A percentile compares a stretch with the other conserved stretches of the same genome.
Evolutionary conservation across 1,140 invertebrate genomes (phyloP).

Genomic region (Fopius arisanus): DNA sequence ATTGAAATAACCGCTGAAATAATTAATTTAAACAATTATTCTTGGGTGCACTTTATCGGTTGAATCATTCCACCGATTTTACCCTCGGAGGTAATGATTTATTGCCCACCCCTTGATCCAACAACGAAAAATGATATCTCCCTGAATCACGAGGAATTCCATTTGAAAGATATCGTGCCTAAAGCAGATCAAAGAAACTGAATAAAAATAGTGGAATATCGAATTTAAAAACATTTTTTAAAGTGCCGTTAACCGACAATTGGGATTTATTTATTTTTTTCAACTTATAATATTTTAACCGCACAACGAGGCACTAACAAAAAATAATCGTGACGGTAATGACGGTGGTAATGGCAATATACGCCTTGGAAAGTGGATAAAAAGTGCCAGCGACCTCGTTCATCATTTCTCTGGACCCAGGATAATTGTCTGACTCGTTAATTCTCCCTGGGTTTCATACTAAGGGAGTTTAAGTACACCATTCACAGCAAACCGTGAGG

Average conservation of each 20-base stretch:
- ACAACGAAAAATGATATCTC: neutral
- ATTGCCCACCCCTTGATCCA: neutral
- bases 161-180: neutral
- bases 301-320: neutral
- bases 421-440: conserved; percentile 12
- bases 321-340: conserved; percentile 12
- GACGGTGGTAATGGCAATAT: conserved; percentile 5
- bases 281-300: neutral
- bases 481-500: too few relatives aligned
- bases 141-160: neutral
- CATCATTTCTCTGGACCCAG: neutral
- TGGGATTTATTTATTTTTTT: neutral
- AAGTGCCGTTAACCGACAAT: neutral
- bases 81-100: neutral
- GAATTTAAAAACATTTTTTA: neutral
- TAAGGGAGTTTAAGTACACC: neutral
- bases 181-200: neutral
- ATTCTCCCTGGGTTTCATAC: neutral
- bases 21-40: too few relatives aligned
- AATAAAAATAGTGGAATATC: neutral
- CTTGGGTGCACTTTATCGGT: too few relatives aligned
- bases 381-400: conserved; percentile 9
- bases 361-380: neutral
- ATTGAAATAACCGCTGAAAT: too few relatives aligned
- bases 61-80: neutral